A percentile compares a stretch with the other conserved stretches of the same genome.
Evolutionary conservation across 2,888 invertebrate genomes (phyloP).

Genomic region (Margaritifera margaritifera): DNA sequence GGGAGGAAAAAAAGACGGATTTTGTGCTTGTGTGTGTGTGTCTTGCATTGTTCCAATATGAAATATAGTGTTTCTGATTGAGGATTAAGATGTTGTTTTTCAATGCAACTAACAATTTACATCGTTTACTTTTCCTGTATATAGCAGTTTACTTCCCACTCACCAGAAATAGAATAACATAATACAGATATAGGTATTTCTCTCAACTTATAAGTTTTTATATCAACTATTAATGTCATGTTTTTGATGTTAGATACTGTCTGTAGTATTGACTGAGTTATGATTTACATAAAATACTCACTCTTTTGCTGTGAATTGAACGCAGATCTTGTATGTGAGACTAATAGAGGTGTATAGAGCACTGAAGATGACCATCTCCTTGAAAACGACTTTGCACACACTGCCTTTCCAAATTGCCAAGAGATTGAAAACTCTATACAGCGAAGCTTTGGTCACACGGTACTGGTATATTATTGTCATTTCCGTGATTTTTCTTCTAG

Average conservation of each 20-base stretch:
- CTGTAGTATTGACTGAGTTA: not conserved
- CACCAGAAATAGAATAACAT: too few relatives aligned
- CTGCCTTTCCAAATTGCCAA: constrained; percentile 91
- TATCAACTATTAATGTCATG: too few relatives aligned
- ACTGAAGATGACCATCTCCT: constrained; percentile 86
- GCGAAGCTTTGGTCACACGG: constrained; percentile 57
- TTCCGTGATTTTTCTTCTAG: not conserved
- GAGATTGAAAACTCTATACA: constrained; percentile 59
- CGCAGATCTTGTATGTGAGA: constrained; percentile 82
- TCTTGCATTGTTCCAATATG: too few relatives aligned
- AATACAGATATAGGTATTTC: too few relatives aligned
- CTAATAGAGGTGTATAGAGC: constrained; percentile 86
- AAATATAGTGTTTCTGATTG: too few relatives aligned
- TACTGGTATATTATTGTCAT: constrained; percentile 66
- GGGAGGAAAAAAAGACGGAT: too few relatives aligned
- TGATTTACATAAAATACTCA: constrained; percentile 72
- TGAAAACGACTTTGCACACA: constrained; percentile 96
- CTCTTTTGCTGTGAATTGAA: constrained; percentile 81
- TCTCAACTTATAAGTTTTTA: too few relatives aligned
- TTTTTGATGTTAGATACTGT: not conserved
- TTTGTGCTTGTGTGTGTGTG: too few relatives aligned
- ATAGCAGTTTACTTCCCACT: too few relatives aligned
- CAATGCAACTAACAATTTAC: too few relatives aligned
- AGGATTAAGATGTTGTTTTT: too few relatives aligned
- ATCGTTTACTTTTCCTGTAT: too few relatives aligned